A percentile compares a stretch with the other conserved stretches of the same genome.
phyloP scores from a whole-genome alignment of 2,888 invertebrate genomes.

The Geotrupes spiniger region DNA sequence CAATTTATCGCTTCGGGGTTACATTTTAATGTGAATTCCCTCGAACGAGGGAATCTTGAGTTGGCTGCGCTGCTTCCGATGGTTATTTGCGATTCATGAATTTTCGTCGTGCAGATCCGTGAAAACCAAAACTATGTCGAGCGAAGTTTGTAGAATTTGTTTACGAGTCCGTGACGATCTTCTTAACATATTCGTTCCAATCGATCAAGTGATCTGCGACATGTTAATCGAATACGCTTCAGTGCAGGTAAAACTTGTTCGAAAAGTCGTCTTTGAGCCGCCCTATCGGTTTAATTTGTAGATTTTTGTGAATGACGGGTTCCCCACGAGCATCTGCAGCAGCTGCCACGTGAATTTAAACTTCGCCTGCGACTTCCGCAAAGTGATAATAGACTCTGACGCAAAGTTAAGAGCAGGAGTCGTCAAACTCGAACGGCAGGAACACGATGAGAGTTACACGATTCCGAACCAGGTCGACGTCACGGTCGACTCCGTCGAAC shows the following conservation, averaged over 20 bases:
- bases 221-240: slow-evolving; percentile 13
- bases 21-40: too few species aligned
- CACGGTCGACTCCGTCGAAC: too few species aligned
- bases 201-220: slow-evolving; percentile 10
- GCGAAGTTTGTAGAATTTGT: slow-evolving; percentile 15
- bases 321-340: slow-evolving; percentile 11
- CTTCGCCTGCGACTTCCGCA: slow-evolving; percentile 6
- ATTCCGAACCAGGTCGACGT: too few species aligned
- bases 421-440: neutral
- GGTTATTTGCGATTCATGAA: too few species aligned
- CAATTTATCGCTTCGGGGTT: too few species aligned
- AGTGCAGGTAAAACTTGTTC: slow-evolving; percentile 8
- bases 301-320: neutral
- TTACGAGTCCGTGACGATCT: slow-evolving; percentile 10
- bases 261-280: slow-evolving; percentile 12
- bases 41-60: too few species aligned
- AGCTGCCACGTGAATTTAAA: slow-evolving; percentile 10
- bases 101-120: too few species aligned
- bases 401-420: slow-evolving; percentile 2
- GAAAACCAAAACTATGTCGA: neutral
- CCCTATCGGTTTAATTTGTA: neutral
- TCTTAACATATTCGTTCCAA: slow-evolving; percentile 12
- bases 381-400: slow-evolving; percentile 19
- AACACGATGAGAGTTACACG: too few species aligned
- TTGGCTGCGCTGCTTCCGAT: too few species aligned